Conservation (phyloP, 2,888 invertebrate genomes). For the Gastracanthus pulcherrimus region DNA sequence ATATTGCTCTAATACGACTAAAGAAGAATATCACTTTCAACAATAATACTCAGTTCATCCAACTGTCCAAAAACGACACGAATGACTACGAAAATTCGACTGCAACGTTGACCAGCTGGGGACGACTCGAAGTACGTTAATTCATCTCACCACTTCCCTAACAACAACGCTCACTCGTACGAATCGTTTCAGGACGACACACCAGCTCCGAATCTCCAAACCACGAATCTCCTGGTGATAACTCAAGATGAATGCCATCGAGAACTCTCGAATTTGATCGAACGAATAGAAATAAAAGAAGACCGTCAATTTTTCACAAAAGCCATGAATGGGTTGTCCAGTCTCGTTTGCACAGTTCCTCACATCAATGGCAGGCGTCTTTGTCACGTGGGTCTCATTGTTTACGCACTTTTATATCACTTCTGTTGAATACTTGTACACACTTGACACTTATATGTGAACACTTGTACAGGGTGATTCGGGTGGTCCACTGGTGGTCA, state of each 20-base stretch:
- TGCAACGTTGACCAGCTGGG: constrained; percentile 30
- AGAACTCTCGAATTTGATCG: not conserved
- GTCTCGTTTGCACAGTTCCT: not conserved
- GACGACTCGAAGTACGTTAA: not conserved
- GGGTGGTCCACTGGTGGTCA: constrained; percentile 25
- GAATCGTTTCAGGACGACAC: not conserved
- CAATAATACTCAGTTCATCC: not conserved
- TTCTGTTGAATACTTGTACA: no score
- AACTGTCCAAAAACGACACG: not conserved
- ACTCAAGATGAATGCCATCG: not conserved
- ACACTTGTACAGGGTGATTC: constrained; percentile 28
- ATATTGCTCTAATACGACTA: constrained; percentile 22
- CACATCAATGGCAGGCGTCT: not conserved
- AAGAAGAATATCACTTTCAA: not conserved
- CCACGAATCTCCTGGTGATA: constrained; percentile 1
- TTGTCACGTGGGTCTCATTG: constrained; percentile 21
- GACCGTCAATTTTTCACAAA: constrained; percentile 14
- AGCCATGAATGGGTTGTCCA: not conserved
- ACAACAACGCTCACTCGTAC: not conserved
- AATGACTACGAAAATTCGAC: not conserved
- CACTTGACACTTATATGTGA: no score
- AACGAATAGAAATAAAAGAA: not conserved
- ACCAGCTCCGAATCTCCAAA: not conserved
- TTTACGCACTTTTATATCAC: no score
- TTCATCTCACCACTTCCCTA: not conserved